phyloP scores from a whole-genome alignment of 2,113 vertebrate genomes.

The Climacteris rufus region DNA sequence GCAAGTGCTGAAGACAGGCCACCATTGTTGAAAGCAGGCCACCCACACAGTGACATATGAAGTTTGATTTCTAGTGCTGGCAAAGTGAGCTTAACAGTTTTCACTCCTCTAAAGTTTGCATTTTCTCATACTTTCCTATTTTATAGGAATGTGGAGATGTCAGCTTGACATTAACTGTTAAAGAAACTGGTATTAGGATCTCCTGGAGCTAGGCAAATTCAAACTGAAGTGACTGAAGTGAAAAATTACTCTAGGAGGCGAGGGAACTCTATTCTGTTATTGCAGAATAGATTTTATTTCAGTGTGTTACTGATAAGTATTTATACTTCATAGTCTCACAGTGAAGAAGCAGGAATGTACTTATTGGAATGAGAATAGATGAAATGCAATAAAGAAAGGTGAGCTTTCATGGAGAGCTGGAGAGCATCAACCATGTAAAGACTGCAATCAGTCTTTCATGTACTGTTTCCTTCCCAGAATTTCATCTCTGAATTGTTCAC shows the following conservation, averaged over 20 bases:
- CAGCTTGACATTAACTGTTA: neutral
- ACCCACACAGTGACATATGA: neutral
- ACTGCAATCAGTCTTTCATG: neutral
- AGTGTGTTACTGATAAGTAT: neutral
- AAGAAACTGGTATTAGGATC: neutral
- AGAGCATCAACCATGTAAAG: neutral
- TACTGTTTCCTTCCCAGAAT: neutral
- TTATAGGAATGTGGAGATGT: neutral
- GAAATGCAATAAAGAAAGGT: neutral
- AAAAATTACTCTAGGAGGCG: neutral
- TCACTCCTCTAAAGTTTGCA: neutral
- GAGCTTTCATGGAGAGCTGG: neutral
- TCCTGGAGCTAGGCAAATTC: neutral
- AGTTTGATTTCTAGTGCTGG: neutral
- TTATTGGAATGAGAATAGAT: neutral
- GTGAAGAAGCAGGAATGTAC: neutral
- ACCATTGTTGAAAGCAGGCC: neutral
- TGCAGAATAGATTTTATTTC: conserved; percentile 23
- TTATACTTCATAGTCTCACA: neutral
- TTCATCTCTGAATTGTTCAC: neutral
- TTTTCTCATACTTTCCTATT: neutral
- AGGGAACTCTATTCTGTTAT: neutral
- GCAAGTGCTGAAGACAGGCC: neutral
- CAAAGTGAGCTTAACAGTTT: neutral
- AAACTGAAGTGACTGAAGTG: neutral